Evolutionary conservation across 2,888 invertebrate genomes (phyloP).

Genomic region (Callosobruchus maculatus): DNA sequence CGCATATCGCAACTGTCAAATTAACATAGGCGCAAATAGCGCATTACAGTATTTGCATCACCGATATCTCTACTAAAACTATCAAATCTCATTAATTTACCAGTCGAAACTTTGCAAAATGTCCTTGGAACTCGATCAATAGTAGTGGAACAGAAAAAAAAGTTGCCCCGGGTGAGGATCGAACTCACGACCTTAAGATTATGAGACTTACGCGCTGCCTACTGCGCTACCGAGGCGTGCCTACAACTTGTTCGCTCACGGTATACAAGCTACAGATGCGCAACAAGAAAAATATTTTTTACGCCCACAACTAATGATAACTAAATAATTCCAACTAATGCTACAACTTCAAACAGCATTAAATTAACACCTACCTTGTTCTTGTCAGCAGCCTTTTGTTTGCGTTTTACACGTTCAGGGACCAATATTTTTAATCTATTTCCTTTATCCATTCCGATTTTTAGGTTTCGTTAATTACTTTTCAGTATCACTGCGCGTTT

Average conservation of each 20-base stretch:
- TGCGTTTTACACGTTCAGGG: constrained; percentile 28
- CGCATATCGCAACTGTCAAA: no score
- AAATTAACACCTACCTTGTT: constrained; percentile 23
- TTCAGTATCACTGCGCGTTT: background rate
- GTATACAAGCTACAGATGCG: background rate
- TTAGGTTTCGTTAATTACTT: background rate
- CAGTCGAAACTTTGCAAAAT: no score
- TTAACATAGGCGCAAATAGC: no score
- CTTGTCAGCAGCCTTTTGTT: constrained; percentile 26
- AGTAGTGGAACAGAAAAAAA: no score
- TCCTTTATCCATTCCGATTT: constrained; percentile 20
- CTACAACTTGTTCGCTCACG: background rate
- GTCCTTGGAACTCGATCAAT: no score
- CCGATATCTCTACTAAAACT: no score
- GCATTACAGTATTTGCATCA: no score
- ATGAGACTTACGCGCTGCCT: constrained; percentile 89
- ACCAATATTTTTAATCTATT: constrained; percentile 18
- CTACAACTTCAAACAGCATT: background rate
- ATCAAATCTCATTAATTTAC: no score
- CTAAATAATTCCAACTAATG: background rate
- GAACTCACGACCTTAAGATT: constrained; percentile 95
- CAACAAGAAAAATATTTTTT: background rate
- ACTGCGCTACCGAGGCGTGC: constrained; percentile 77
- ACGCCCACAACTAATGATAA: background rate
- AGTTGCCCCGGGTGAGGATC: constrained; percentile 86